A percentile compares a stretch with the other conserved stretches of the same genome.
phyloP scores from a whole-genome alignment of 2,113 vertebrate species.

The Genyomyrus donnyi region DNA sequence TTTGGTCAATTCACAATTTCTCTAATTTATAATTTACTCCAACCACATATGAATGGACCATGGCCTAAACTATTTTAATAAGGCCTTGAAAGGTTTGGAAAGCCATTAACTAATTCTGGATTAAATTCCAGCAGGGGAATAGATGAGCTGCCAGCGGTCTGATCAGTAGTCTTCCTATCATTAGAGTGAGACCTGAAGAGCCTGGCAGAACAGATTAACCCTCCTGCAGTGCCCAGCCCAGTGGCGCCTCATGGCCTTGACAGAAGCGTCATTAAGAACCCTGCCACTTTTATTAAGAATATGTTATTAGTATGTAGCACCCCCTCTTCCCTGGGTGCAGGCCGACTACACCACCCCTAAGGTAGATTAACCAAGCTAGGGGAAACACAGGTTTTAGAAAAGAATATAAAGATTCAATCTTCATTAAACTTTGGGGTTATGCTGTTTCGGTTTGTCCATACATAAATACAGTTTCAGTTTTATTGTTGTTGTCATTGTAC shows the following conservation, averaged over 20 bases:
- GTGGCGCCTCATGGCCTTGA: constrained; percentile 21
- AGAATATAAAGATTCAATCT: too few species aligned
- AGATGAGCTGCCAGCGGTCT: constrained; percentile 30
- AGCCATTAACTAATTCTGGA: constrained; percentile 30
- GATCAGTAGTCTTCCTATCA: constrained; percentile 35
- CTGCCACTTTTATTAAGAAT: not conserved
- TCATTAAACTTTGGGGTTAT: too few species aligned
- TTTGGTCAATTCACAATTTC: constrained; percentile 23
- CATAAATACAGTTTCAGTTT: too few species aligned
- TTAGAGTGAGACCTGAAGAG: constrained; percentile 30
- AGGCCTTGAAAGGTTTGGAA: not conserved
- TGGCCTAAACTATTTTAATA: constrained; percentile 9
- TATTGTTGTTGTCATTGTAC: too few species aligned
- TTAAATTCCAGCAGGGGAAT: constrained; percentile 31
- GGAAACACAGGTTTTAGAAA: too few species aligned
- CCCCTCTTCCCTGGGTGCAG: too few species aligned
- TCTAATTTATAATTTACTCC: constrained; percentile 28
- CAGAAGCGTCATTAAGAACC: constrained; percentile 16
- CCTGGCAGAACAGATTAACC: constrained; percentile 37
- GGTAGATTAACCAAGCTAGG: too few species aligned
- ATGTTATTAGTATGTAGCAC: not conserved
- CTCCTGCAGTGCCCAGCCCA: constrained; percentile 30
- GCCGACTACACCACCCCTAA: too few species aligned
- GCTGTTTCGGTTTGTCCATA: too few species aligned
- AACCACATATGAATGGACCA: not conserved